Conservation (phyloP, 2,113 vertebrate genomes). For the Burhinus bistriatus region DNA sequence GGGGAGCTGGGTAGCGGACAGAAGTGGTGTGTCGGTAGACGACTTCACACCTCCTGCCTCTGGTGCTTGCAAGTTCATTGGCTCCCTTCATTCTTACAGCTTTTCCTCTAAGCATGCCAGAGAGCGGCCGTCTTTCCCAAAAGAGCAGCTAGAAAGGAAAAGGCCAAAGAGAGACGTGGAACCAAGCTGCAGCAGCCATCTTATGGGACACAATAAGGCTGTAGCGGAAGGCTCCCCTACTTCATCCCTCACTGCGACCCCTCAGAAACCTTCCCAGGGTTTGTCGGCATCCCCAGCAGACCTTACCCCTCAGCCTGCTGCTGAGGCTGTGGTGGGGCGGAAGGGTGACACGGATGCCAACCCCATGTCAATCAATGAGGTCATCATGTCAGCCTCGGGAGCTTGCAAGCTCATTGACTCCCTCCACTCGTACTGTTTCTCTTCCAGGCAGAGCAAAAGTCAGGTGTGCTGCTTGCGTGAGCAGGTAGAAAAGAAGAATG, state of each 20-base stretch:
- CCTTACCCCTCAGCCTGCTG: constrained; percentile 69
- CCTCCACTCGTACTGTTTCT: constrained; percentile 81
- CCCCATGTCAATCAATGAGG: constrained; percentile 81
- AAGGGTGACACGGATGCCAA: constrained; percentile 73
- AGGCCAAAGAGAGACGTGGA: constrained; percentile 69
- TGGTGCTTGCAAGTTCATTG: constrained; percentile 79
- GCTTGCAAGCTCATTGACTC: constrained; percentile 79
- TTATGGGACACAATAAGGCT: constrained; percentile 25
- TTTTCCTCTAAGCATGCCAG: constrained; percentile 76
- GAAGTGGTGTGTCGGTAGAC: constrained; percentile 51
- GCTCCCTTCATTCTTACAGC: constrained; percentile 82
- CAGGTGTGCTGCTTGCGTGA: constrained; percentile 77
- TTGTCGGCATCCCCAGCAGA: constrained; percentile 71
- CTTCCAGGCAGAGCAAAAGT: constrained; percentile 74
- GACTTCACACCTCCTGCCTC: constrained; percentile 74
- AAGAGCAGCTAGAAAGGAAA: constrained; percentile 77
- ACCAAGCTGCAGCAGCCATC: constrained; percentile 63
- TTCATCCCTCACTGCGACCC: constrained; percentile 66
- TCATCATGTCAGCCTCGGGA: constrained; percentile 76
- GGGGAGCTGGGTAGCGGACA: constrained; percentile 33
- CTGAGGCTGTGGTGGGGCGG: constrained; percentile 66
- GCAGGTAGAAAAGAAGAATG: constrained; percentile 75
- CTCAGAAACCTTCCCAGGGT: constrained; percentile 73
- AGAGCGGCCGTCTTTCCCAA: constrained; percentile 66
- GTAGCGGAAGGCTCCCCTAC: constrained; percentile 24